Evolutionary conservation across 2,113 vertebrate genomes (phyloP).

Genomic region (Gasterosteus nipponicus): DNA sequence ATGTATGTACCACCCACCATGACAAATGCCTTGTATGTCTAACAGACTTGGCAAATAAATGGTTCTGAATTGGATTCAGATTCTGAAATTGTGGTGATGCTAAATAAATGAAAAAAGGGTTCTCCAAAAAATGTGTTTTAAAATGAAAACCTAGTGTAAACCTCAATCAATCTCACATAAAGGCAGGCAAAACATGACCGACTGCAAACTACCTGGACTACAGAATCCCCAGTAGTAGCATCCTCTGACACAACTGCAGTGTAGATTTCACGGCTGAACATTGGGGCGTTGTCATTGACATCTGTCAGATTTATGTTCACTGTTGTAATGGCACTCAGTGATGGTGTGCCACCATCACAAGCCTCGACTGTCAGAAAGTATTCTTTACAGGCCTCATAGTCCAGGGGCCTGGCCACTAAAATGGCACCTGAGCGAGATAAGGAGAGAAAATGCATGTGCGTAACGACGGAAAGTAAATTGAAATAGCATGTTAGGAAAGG

Average conservation of each 20-base stretch:
- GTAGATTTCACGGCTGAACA: slow-evolving; percentile 89
- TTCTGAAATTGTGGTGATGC: neutral
- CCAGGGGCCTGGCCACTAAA: slow-evolving; percentile 86
- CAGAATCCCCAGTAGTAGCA: slow-evolving; percentile 85
- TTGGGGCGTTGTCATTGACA: slow-evolving; percentile 94
- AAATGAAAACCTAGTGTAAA: neutral
- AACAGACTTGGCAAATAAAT: too few relatives aligned
- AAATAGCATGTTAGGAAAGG: neutral
- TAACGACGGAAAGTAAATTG: neutral
- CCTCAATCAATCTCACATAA: neutral
- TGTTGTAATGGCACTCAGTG: slow-evolving; percentile 89
- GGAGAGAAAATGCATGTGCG: neutral
- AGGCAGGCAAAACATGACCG: neutral
- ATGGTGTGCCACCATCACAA: slow-evolving; percentile 90
- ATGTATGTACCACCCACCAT: too few relatives aligned
- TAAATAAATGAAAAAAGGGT: neutral
- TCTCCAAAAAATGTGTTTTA: neutral
- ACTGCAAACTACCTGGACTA: slow-evolving; percentile 83
- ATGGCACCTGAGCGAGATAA: slow-evolving; percentile 83
- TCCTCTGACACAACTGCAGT: slow-evolving; percentile 92
- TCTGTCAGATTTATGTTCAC: slow-evolving; percentile 93
- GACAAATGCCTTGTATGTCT: too few relatives aligned
- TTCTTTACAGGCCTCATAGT: slow-evolving; percentile 92
- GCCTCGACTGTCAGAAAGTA: slow-evolving; percentile 96
- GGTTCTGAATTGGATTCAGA: too few relatives aligned